phyloP scores from a whole-genome alignment of 2,797 vertebrate species.

The Pachyuromys duprasi region DNA sequence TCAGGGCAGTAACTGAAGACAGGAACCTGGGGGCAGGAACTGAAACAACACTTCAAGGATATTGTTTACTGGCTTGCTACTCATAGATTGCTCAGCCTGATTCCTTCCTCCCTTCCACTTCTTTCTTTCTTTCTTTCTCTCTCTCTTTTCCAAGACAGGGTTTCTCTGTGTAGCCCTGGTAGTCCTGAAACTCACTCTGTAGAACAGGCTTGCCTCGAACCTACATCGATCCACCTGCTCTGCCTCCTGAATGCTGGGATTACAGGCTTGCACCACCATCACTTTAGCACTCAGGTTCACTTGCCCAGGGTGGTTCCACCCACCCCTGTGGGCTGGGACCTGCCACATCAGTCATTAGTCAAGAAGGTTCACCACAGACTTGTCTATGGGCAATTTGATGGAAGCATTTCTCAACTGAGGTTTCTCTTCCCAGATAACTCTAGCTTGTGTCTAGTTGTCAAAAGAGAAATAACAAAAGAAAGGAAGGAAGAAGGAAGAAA shows the following conservation, averaged over 20 bases:
- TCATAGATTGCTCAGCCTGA: too few relatives aligned
- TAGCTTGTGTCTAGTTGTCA: background rate
- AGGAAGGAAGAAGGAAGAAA: fast-evolving
- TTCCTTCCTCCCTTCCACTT: too few relatives aligned
- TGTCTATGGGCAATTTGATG: background rate
- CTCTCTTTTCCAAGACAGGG: too few relatives aligned
- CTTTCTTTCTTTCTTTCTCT: too few relatives aligned
- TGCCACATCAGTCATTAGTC: background rate
- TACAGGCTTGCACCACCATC: too few relatives aligned
- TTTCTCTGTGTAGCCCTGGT: too few relatives aligned
- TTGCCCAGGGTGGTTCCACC: background rate
- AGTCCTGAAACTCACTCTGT: too few relatives aligned
- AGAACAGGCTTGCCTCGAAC: too few relatives aligned
- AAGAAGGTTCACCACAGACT: background rate
- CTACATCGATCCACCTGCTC: too few relatives aligned
- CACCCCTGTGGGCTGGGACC: background rate
- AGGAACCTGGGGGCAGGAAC: background rate
- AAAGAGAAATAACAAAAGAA: background rate
- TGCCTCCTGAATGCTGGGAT: too few relatives aligned
- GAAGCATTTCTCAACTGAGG: background rate
- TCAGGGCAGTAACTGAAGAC: background rate
- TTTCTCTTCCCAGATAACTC: background rate
- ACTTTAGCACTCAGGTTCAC: too few relatives aligned
- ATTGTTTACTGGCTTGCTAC: too few relatives aligned
- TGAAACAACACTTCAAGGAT: background rate